Conservation (phyloP, 2,113 vertebrate genomes). For the Notarius quadriscutis region DNA sequence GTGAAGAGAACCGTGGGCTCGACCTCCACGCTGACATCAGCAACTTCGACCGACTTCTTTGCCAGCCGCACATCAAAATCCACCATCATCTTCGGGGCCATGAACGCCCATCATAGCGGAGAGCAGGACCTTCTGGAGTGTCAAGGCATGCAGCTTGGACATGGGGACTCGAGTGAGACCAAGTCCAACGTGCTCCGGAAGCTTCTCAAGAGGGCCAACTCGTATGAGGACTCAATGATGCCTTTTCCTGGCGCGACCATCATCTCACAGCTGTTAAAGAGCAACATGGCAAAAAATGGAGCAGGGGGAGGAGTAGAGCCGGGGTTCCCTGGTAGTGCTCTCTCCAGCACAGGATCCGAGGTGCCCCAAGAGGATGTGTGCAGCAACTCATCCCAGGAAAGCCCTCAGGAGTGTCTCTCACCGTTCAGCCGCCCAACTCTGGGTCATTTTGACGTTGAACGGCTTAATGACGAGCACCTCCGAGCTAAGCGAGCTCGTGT, state of each 20-base stretch:
- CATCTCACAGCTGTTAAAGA: slow-evolving; percentile 99
- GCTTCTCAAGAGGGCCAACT: slow-evolving; percentile 99
- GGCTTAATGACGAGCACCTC: slow-evolving; percentile 96
- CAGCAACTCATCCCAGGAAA: slow-evolving; percentile 98
- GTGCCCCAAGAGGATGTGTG: slow-evolving; percentile 94
- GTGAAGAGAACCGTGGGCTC: slow-evolving; percentile 98
- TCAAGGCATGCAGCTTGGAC: slow-evolving; percentile 88
- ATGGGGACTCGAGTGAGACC: slow-evolving; percentile 80
- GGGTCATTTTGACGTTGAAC: slow-evolving; percentile 91
- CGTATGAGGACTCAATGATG: slow-evolving; percentile 98
- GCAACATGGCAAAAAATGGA: slow-evolving; percentile 97
- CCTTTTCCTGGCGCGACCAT: slow-evolving; percentile 98
- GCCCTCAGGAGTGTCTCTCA: slow-evolving; percentile 95
- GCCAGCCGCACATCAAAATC: slow-evolving; percentile 84
- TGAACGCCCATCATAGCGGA: slow-evolving; percentile 93
- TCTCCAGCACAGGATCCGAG: slow-evolving; percentile 93
- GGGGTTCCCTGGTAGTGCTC: slow-evolving; percentile 91
- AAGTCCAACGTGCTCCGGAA: slow-evolving; percentile 99
- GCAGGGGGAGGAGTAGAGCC: slow-evolving; percentile 75
- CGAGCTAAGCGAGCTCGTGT: slow-evolving; percentile 97
- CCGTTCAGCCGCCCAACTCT: slow-evolving; percentile 91
- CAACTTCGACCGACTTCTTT: slow-evolving; percentile 80
- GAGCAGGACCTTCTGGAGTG: slow-evolving; percentile 93
- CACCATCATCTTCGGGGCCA: slow-evolving; percentile 93
- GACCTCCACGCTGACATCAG: slow-evolving; percentile 72